These are phyloP conservation scores for Mycetomoellerius zeteki DNA, from an alignment of 1,140 invertebrate genomes.

Conservation along the genomic window DNA sequence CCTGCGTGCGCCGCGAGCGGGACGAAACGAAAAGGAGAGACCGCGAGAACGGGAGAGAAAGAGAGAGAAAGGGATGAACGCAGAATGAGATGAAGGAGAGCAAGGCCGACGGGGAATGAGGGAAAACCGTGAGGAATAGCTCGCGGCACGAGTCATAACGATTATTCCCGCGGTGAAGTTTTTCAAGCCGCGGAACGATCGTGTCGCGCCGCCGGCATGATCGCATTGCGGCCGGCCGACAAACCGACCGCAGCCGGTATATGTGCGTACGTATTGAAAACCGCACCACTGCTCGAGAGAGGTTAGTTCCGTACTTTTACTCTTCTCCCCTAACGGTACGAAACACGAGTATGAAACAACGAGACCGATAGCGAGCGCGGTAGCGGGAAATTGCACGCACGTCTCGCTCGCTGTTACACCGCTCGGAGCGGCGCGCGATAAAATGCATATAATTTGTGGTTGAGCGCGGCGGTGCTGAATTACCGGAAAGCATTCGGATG, in stretches of 20 bases:
- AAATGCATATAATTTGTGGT: conserved; percentile 69
- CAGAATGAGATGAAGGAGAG: not conserved
- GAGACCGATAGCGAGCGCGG: conserved; percentile 21
- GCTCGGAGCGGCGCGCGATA: conserved; percentile 55
- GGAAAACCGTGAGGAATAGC: conserved; percentile 42
- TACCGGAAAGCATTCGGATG: conserved; percentile 67
- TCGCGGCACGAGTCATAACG: conserved; percentile 51
- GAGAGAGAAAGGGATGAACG: not conserved
- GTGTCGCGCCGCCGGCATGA: conserved; percentile 38
- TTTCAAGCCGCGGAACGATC: conserved; percentile 53
- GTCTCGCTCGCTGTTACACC: not conserved
- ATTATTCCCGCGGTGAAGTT: conserved; percentile 44
- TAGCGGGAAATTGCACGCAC: conserved; percentile 58
- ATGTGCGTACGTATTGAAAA: conserved; percentile 7
- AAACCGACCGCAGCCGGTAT: conserved; percentile 29
- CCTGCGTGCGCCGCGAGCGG: conserved; percentile 22
- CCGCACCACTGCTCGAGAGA: not conserved
- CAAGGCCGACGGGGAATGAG: not conserved
- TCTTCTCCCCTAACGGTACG: not conserved
- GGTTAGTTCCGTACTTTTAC: not conserved
- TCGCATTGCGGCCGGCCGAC: conserved; percentile 7
- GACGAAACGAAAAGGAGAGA: conserved; percentile 20
- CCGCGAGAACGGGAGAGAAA: not conserved
- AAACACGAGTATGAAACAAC: conserved; percentile 49
- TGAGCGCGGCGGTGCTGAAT: conserved; percentile 49